Base-by-base conservation (phyloP, 2,888 invertebrate genomes). In the Perithous albicinctus region DNA sequence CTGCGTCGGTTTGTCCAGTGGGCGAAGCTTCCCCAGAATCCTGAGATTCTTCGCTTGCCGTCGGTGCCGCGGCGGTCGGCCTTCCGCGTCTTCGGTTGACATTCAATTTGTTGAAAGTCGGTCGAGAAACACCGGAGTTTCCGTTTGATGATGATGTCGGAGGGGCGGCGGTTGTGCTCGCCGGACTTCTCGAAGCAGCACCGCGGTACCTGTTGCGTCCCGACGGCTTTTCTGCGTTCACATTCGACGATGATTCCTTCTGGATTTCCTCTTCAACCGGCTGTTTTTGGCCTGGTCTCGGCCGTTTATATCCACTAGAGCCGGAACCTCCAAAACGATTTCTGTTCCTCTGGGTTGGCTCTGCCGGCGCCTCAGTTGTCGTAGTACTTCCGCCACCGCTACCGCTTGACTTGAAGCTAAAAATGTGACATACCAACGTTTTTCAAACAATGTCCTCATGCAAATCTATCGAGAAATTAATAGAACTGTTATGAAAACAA, bases 81-180 rank as follows among this genome's bases (percentile, higher is more conserved):
- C 89, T 86, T 59, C 90, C 90, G 0, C 92, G 89, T 78, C 91
- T 86, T 46, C 91, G 87, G 29, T 88, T 88, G 23, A 87, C 86
- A 64, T 89, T 90, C 4, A 92, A 35, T 29, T 91, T 92, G 54
- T 89, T 91, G 80, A 92, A 91, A 3, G 87, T 69, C 0, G 91
- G 90, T 15, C 89, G 87, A 3, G 89, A 85, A 4, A 84, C 76
- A 10, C 84, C 87, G 7, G 86, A 78, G 38, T 85, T 86, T 5
- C 84, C 82, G 43, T 83, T 76, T 3, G 86, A 51, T 29, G 87
- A 76, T 10, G 85, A 80, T 15, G 85, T 69, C 0, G 86, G 78
- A 2, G 85, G 77, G 4, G 85, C 63, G 1, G 84, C 70, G 0
- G 90, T 88, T n/a, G 88, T 86, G 8, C 82, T 81, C 5, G 78